Base-by-base conservation (phyloP, 1,140 invertebrate genomes). In the Penaeus chinensis region DNA sequence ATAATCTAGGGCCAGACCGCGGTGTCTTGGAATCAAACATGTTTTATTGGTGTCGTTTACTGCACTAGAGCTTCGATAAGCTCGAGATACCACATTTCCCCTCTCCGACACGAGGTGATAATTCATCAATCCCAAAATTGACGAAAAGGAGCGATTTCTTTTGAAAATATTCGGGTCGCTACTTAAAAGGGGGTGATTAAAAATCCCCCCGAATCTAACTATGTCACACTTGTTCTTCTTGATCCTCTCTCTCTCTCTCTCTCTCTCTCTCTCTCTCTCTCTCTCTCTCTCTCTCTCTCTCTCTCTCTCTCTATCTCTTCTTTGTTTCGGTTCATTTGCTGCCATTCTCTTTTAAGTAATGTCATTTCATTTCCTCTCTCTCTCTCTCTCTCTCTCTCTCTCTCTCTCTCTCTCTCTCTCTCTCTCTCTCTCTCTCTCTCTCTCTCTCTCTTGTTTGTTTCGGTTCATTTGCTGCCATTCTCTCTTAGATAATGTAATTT, bases 11-110 rank as follows among this genome's bases (percentile, higher is more conserved):
- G 27, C 19, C 71, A 74, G 71, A 27, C 11, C 27, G 71, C 42
- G 42, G 27, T 27, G n/a, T 37, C 80, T 78, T 54, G 5, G 86
- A 37, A 42, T 78, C 86, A 19, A 87, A 87, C 80, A 83, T 63
- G 80, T 82, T 87, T 87, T 87, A 87, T 62, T 63, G 69, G 37
- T 87, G 85, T 87, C 85, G 85, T 87, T 87, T 87, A 87, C 85
- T 79, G 85, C 85, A 77, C 80, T 66, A 37, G 20, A 60, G 80
- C 37, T 81, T 22, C 62, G 80, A 87, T 83, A 82, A 77, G 74
- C 61, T 32, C 22, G 54, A 85, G 83, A 78, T 85, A 85, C 77
- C 54, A 62, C 61, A 61, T 78, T 78, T 85, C 62, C 83, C 63
- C 20, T 76, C 22, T 22, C 54, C 71, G 42, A 22, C 71, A 63